phyloP scores from a whole-genome alignment of 1,140 invertebrate genomes.

The Penaeus vannamei region DNA sequence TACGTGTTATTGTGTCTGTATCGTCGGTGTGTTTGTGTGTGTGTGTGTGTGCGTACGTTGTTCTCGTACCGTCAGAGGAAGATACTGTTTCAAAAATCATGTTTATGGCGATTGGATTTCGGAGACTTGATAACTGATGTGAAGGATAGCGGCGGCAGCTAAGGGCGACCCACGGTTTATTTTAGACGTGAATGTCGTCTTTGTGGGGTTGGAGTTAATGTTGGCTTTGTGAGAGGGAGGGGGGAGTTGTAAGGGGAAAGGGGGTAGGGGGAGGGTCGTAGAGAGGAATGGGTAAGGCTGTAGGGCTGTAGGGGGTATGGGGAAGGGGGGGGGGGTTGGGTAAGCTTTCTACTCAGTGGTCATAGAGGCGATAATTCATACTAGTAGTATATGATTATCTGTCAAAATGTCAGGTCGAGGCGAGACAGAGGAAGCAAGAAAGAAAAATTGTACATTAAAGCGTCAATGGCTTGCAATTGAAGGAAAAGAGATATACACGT shows the following conservation, averaged over 20 bases:
- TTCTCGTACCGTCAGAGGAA: conserved; percentile 7
- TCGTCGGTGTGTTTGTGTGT: neutral
- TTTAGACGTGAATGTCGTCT: neutral
- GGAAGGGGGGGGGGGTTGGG: no score
- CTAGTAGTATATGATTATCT: neutral
- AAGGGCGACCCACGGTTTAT: neutral
- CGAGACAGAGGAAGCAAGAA: neutral
- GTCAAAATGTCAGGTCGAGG: neutral
- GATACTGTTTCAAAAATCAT: conserved; percentile 56
- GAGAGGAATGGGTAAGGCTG: no score
- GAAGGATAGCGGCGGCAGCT: neutral
- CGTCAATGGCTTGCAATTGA: no score
- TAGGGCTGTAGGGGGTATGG: no score
- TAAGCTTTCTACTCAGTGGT: no score
- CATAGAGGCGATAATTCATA: conserved; percentile 32
- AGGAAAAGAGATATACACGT: no score
- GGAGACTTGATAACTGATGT: conserved; percentile 51
- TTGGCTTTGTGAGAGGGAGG: no score
- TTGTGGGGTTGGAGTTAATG: no score
- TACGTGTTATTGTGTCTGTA: no score
- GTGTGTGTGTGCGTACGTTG: neutral
- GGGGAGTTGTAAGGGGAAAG: no score
- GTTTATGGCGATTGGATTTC: conserved; percentile 46
- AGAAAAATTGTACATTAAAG: no score
- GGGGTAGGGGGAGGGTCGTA: no score